Evolutionary conservation across 2,888 invertebrate genomes (phyloP).

Genomic region (Tupiocoris notatus): DNA sequence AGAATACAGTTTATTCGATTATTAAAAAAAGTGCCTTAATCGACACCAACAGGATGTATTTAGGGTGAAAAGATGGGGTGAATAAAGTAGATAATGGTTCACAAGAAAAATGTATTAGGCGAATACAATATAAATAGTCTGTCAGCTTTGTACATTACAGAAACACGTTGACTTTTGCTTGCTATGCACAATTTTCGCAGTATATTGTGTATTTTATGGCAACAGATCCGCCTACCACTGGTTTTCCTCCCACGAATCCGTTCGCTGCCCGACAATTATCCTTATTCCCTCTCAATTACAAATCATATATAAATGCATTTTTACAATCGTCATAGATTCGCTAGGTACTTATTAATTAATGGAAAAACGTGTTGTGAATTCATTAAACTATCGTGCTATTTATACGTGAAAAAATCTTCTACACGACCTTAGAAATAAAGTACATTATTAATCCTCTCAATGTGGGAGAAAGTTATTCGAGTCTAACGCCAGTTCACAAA

Average conservation of each 20-base stretch:
- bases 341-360: constrained; percentile 23
- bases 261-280: too few relatives aligned
- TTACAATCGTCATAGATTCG: constrained; percentile 16
- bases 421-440: neutral
- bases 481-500: neutral
- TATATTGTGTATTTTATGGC: too few relatives aligned
- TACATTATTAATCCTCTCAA: neutral
- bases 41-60: too few relatives aligned
- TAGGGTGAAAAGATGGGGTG: too few relatives aligned
- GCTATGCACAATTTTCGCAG: constrained; percentile 13
- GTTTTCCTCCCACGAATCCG: too few relatives aligned
- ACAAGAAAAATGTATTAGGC: constrained; percentile 34
- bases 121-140: constrained; percentile 29
- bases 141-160: constrained; percentile 31
- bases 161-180: constrained; percentile 37
- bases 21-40: too few relatives aligned
- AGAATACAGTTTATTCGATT: too few relatives aligned
- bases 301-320: constrained; percentile 28
- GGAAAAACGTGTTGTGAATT: constrained; percentile 3
- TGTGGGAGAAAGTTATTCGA: neutral
- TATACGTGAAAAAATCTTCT: constrained; percentile 8
- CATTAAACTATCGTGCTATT: constrained; percentile 17
- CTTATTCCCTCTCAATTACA: constrained; percentile 6
- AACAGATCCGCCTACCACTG: too few relatives aligned
- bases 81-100: constrained; percentile 6